Conservation (phyloP, 1,140 invertebrate species). For the Sweltsa coloradensis region DNA sequence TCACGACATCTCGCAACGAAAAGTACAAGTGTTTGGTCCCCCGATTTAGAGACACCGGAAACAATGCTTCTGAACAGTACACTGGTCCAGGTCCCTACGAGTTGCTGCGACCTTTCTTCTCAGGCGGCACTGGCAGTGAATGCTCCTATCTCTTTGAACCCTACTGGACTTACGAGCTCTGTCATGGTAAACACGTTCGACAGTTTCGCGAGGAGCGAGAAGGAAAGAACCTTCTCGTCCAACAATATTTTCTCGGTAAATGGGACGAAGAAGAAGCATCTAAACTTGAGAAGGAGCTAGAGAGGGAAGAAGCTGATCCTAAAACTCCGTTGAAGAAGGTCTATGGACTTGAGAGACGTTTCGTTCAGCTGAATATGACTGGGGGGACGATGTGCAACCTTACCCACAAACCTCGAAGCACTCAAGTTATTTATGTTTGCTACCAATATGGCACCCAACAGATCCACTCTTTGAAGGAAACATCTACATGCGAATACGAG, state of each 20-base stretch:
- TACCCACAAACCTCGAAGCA: slow-evolving; percentile 65
- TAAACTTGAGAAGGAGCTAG: slow-evolving; percentile 24
- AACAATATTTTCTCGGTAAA: slow-evolving; percentile 71
- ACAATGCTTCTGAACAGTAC: too few relatives aligned
- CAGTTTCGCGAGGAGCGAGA: slow-evolving; percentile 95
- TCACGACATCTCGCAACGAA: too few relatives aligned
- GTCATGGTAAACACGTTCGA: slow-evolving; percentile 78
- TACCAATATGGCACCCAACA: slow-evolving; percentile 78
- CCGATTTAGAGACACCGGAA: too few relatives aligned
- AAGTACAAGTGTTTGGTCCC: too few relatives aligned
- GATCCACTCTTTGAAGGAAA: slow-evolving; percentile 86
- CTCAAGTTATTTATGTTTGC: slow-evolving; percentile 74
- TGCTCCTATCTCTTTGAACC: too few relatives aligned
- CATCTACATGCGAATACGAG: slow-evolving; percentile 88
- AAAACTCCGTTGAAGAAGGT: slow-evolving; percentile 60
- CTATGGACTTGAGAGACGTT: slow-evolving; percentile 74
- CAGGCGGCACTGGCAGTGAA: too few relatives aligned
- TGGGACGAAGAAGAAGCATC: slow-evolving; percentile 43
- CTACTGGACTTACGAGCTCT: slow-evolving; percentile 97
- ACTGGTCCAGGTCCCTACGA: too few relatives aligned
- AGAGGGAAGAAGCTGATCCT: slow-evolving; percentile 39
- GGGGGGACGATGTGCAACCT: slow-evolving; percentile 83
- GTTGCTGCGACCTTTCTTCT: too few relatives aligned
- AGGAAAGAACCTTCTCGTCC: slow-evolving; percentile 63
- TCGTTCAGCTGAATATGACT: slow-evolving; percentile 64